Evolutionary conservation across 2,797 vertebrate genomes (phyloP).

Genomic region (Loriculus beryllinus): DNA sequence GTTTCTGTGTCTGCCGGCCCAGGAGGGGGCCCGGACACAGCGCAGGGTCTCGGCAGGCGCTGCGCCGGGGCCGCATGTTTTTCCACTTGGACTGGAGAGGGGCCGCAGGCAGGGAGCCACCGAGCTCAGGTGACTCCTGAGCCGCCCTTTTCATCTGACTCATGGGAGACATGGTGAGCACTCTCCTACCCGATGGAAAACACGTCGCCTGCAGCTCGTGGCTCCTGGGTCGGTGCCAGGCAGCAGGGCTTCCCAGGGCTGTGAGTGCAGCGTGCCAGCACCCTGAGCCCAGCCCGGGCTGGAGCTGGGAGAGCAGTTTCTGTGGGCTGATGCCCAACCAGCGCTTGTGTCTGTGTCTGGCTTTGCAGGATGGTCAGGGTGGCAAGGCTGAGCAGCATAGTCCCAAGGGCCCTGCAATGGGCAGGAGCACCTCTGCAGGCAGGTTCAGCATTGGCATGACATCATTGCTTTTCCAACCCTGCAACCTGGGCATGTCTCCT

Average conservation of each 20-base stretch:
- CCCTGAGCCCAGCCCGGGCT: background rate
- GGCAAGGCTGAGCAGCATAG: background rate
- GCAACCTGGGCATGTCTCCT: background rate
- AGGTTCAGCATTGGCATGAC: background rate
- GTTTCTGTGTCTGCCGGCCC: background rate
- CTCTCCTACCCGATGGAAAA: background rate
- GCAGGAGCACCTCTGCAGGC: background rate
- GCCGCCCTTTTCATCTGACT: conserved; percentile 42
- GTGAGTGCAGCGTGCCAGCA: fast-evolving
- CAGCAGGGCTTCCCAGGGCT: background rate
- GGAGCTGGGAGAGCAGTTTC: background rate
- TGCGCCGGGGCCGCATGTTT: background rate
- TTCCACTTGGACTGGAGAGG: conserved; percentile 43
- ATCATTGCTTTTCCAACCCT: background rate
- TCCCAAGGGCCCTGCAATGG: fast-evolving
- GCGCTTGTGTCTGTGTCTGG: fast-evolving
- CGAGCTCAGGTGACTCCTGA: conserved; percentile 35
- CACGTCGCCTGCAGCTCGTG: background rate
- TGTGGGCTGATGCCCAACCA: background rate
- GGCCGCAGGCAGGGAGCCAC: background rate
- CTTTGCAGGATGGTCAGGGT: background rate
- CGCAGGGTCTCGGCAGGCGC: background rate
- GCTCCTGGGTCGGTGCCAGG: background rate
- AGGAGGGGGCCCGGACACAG: background rate
- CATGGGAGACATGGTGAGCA: background rate